These are phyloP conservation scores for Spatula versicolor DNA, from an alignment of 2,797 vertebrate genomes.

Conservation along the genomic window DNA sequence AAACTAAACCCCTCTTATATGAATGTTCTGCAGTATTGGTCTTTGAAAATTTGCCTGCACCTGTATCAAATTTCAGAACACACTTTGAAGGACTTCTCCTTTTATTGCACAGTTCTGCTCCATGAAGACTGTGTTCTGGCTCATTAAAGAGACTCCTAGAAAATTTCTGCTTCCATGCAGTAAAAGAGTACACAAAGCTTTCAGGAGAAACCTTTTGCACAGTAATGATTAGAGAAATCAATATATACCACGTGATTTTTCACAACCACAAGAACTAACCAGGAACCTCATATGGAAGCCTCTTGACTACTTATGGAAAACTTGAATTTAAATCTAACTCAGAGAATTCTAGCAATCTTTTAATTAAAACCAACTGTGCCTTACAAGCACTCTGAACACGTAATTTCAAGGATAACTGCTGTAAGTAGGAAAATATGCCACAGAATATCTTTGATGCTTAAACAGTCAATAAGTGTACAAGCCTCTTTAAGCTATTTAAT, in stretches of 20 bases:
- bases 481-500: slow-evolving; percentile 40
- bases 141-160: background rate
- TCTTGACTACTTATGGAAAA: background rate
- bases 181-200: background rate
- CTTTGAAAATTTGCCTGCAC: background rate
- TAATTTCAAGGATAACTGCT: background rate
- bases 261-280: background rate
- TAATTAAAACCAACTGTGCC: background rate
- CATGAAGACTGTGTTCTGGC: background rate
- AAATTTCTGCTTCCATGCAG: background rate
- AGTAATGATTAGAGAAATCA: background rate
- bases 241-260: background rate
- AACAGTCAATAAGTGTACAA: background rate
- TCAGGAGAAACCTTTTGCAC: background rate
- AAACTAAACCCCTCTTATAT: background rate
- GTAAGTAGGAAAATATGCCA: background rate
- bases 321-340: background rate
- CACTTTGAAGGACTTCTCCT: background rate
- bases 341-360: background rate
- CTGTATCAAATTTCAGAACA: background rate
- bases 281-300: background rate
- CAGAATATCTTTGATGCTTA: background rate
- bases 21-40: background rate
- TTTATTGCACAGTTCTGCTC: background rate
- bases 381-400: background rate